These are phyloP conservation scores for Larimichthys polyactis DNA, from an alignment of 2,113 vertebrate genomes.

Conservation along the genomic window DNA sequence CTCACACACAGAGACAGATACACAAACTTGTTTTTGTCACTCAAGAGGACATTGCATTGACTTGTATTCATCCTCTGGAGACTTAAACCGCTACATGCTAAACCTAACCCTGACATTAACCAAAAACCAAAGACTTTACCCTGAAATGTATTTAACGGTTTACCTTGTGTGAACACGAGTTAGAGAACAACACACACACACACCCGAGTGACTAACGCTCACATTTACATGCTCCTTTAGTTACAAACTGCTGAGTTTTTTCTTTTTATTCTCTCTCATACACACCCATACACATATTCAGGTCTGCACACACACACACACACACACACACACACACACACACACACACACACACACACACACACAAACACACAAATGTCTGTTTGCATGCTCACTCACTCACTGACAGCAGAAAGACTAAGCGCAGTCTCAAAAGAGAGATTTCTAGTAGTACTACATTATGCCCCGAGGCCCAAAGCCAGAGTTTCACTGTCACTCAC, in stretches of 20 bases:
- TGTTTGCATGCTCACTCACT: not conserved
- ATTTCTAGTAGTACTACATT: conserved; percentile 65
- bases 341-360: not conserved
- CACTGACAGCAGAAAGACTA: conserved; percentile 13
- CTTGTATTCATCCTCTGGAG: conserved; percentile 29
- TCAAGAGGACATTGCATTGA: conserved; percentile 33
- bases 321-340: not conserved
- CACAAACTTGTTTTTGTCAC: conserved; percentile 66
- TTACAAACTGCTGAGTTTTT: not conserved
- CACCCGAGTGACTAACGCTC: not conserved
- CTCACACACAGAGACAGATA: conserved; percentile 54
- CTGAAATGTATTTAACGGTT: conserved; percentile 1
- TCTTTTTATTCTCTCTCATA: not conserved
- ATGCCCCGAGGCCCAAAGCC: conserved; percentile 50
- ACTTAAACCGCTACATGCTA: conserved; percentile 17
- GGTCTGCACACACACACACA: not conserved
- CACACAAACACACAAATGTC: not conserved
- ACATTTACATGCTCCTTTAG: conserved; percentile 22
- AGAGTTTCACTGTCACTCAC: conserved; percentile 62
- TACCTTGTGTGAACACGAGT: not conserved
- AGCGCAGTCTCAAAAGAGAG: conserved; percentile 47
- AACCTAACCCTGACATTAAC: conserved; percentile 10
- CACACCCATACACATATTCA: not conserved
- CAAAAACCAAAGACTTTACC: conserved; percentile 13
- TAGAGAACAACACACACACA: not conserved